Evolutionary conservation across 1,140 invertebrate genomes (phyloP), one percentile per base, ranked within the genome.

Genomic region (Platyscapa corneri): DNA sequence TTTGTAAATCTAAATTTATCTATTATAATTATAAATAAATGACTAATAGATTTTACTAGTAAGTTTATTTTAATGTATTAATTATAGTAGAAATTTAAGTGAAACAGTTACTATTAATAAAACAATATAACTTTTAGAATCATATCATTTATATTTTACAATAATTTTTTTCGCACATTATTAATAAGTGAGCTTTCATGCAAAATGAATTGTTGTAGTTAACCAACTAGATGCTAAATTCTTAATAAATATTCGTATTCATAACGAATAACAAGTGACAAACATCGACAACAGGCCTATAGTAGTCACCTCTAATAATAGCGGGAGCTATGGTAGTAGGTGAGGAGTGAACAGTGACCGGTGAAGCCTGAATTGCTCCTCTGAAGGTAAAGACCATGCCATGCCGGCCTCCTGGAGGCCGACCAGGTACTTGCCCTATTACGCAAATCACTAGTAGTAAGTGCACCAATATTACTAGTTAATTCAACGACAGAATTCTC

Each of bases 381-480:
- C 94, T 92, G 90, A 95, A 94, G 92, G 94, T 95, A 94, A 95
- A 95, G 88, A 95, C 94, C 95, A 95, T 95, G 91, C 95, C 95
- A 93, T 95, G 95, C 90, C 95, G 94, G 93, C 95, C 95, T 89
- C 95, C 95, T 93, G 94, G 93, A 93, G 94, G 94, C 93, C 94
- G 95, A 93, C 94, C 95, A 91, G 95, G 94, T 94, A 95, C 92
- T 92, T 95, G 94, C 94, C 95, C 95, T 95, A 94, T 91, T 93
- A 89, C 90, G 91, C 91, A 93, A 91, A 93, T 85, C 89, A 92
- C 87, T 90, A 86, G 86, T 89, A 86, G 60, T 74, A 74, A 7
- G 75, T 80, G 39, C 60, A 39, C 32, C 32, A 8, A 83, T 30
- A 42, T 3, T 77, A 53, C 34, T 82, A 77, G 0, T 49, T 77